Evolutionary conservation across 1,140 invertebrate species (phyloP).

Genomic region (Drosophila santomea): DNA sequence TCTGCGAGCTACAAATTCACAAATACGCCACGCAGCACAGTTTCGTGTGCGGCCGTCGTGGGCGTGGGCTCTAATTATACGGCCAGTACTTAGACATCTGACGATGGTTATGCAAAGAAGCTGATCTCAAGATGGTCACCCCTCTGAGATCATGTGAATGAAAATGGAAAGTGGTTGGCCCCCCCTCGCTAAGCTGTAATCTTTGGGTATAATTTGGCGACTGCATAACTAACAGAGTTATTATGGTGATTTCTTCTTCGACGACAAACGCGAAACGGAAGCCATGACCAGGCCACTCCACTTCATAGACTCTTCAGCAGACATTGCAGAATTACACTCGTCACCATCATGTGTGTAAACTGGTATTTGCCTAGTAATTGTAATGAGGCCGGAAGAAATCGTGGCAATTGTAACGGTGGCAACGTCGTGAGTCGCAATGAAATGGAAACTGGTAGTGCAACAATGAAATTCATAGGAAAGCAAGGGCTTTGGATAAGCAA

Average conservation of each 20-base stretch:
- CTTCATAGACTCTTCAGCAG: not conserved
- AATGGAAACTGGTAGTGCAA: constrained; percentile 21
- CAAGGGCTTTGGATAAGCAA: constrained; percentile 3
- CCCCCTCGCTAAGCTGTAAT: constrained; percentile 6
- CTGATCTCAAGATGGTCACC: constrained; percentile 42
- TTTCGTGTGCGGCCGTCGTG: constrained; percentile 33
- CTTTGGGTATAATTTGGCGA: constrained; percentile 37
- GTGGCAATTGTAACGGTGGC: constrained; percentile 33
- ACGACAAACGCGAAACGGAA: constrained; percentile 46
- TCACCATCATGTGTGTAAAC: constrained; percentile 21
- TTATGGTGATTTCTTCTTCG: constrained; percentile 46
- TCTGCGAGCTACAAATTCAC: constrained; percentile 61
- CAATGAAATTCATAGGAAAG: constrained; percentile 14
- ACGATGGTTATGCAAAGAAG: constrained; percentile 74
- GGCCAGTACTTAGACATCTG: constrained; percentile 36
- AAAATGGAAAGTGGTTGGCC: constrained; percentile 70
- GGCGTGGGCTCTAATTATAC: constrained; percentile 61
- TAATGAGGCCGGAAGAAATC: constrained; percentile 72
- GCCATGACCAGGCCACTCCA: constrained; percentile 38
- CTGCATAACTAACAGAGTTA: constrained; percentile 58
- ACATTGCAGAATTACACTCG: constrained; percentile 67
- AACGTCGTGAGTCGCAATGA: constrained; percentile 32
- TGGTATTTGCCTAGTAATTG: constrained; percentile 48
- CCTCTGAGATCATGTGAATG: constrained; percentile 55
- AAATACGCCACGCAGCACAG: constrained; percentile 57